Evolutionary conservation across 2,888 invertebrate species (phyloP).

Genomic region (Chelonus formosanus): DNA sequence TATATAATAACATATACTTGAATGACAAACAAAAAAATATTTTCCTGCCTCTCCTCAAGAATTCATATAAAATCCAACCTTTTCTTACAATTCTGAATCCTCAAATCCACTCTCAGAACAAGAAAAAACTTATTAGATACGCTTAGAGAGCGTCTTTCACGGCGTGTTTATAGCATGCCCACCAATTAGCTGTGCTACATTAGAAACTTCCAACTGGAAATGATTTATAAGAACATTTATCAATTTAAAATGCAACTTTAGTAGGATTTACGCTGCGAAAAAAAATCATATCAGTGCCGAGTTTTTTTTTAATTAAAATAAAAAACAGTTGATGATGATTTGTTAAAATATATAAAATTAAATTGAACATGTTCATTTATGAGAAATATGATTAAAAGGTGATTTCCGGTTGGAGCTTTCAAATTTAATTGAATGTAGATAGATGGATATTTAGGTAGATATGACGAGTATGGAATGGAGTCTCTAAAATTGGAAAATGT

Average conservation of each 20-base stretch:
- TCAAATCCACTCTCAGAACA: constrained; percentile 25
- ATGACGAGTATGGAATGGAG: constrained; percentile 36
- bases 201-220: constrained; percentile 28
- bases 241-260: too few relatives aligned
- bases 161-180: constrained; percentile 49
- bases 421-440: constrained; percentile 34
- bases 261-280: too few relatives aligned
- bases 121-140: constrained; percentile 25
- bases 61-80: neutral
- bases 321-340: neutral
- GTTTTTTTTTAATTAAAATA: neutral
- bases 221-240: neutral
- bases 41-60: too few relatives aligned
- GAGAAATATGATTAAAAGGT: neutral
- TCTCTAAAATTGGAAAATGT: constrained; percentile 33
- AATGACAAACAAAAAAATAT: too few relatives aligned
- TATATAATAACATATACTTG: too few relatives aligned
- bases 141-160: constrained; percentile 46
- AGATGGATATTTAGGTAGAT: constrained; percentile 40
- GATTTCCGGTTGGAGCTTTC: constrained; percentile 14
- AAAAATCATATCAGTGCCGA: too few relatives aligned
- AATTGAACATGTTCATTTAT: neutral
- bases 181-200: constrained; percentile 42
- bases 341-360: too few relatives aligned
- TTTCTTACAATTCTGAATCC: constrained; percentile 11